Conservation (phyloP, 1,140 invertebrate genomes). For the Anastatus disparis region DNA sequence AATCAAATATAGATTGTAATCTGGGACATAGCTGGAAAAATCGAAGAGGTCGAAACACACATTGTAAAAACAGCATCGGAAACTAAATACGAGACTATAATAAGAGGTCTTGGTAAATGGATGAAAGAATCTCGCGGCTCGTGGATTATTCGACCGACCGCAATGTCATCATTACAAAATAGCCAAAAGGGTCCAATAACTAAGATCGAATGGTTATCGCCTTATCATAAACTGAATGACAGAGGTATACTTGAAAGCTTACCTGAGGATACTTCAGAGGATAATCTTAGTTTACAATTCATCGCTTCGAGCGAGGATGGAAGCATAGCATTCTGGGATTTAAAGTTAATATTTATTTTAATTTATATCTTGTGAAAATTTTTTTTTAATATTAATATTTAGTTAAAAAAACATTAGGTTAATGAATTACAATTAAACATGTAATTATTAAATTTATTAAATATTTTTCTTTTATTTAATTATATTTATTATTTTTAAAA, state of each 20-base stretch:
- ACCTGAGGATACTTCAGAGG: constrained; percentile 52
- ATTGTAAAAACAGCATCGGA: constrained; percentile 72
- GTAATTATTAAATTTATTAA: too few species aligned
- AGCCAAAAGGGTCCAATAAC: constrained; percentile 73
- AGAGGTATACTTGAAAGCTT: constrained; percentile 69
- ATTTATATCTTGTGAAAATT: too few species aligned
- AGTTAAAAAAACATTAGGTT: too few species aligned
- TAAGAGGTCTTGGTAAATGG: constrained; percentile 71
- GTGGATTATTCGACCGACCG: constrained; percentile 70
- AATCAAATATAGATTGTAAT: constrained; percentile 68
- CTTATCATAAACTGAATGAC: constrained; percentile 69
- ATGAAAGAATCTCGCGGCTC: constrained; percentile 71
- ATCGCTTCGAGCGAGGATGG: constrained; percentile 75
- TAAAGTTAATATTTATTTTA: constrained; percentile 58
- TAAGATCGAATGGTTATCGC: constrained; percentile 74
- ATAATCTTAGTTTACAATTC: constrained; percentile 71
- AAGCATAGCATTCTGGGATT: constrained; percentile 77
- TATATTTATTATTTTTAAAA: too few species aligned
- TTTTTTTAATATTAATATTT: too few species aligned
- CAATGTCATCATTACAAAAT: constrained; percentile 69
- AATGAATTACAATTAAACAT: too few species aligned
- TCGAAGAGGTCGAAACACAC: constrained; percentile 72
- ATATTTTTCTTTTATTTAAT: too few species aligned
- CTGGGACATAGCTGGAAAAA: constrained; percentile 78
- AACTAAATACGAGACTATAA: constrained; percentile 59